These are phyloP conservation scores for Noctua pronuba DNA, from an alignment of 2,888 invertebrate genomes.

Conservation along the genomic window DNA sequence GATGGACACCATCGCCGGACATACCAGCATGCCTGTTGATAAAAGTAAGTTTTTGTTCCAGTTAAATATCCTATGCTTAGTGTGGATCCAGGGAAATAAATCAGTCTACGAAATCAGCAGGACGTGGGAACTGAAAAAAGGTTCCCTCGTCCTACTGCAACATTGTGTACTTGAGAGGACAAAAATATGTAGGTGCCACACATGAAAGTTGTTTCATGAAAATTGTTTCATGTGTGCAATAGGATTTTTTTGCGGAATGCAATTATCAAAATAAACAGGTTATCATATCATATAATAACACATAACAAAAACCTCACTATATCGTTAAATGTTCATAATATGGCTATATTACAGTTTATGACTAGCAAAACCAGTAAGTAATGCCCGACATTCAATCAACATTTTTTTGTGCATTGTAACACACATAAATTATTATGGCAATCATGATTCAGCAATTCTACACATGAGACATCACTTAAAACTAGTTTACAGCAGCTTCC, in stretches of 20 bases:
- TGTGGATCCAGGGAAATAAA: not conserved
- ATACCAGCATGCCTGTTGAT: slow-evolving; percentile 91
- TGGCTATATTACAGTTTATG: not conserved
- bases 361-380: not conserved
- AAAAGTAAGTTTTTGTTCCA: not conserved
- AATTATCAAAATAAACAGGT: not conserved
- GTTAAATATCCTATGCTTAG: not conserved
- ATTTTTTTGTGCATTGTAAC: slow-evolving; percentile 21
- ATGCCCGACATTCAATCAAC: slow-evolving; percentile 6
- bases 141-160: not conserved
- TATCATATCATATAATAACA: not conserved
- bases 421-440: slow-evolving; percentile 1
- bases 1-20: slow-evolving; percentile 91
- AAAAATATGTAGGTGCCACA: not conserved
- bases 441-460: slow-evolving; percentile 31
- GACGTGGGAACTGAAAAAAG: not conserved
- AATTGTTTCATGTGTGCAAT: not conserved
- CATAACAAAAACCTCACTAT: not conserved
- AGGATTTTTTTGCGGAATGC: not conserved
- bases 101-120: not conserved
- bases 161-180: not conserved
- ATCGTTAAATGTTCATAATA: not conserved
- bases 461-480: slow-evolving; percentile 7
- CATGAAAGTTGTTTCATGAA: not conserved
- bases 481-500: slow-evolving; percentile 13